Evolutionary conservation across 1,140 invertebrate species (phyloP), one percentile per base, ranked within the genome.

Genomic region (Drosophila ficusphila): DNA sequence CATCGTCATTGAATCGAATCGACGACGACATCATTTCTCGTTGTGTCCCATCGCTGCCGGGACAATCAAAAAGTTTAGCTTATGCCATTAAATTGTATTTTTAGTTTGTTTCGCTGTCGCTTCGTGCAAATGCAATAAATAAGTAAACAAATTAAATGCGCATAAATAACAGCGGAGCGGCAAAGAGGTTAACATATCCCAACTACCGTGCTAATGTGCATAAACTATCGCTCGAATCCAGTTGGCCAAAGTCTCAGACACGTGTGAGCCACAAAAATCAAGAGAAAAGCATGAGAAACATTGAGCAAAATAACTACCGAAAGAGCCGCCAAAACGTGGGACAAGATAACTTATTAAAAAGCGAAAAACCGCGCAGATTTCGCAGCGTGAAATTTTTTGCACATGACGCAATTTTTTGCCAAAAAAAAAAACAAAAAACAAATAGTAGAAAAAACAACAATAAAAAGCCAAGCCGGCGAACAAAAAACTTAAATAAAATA

Each of bases 331-430:
- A 65, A 67, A 67, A 21, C 29, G 27, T 16, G 47, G 8, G 5
- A 8, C 18, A 18, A 46, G 25, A 51, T 31, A 64, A 65, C 34
- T 49, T 49, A 16, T 14, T 31, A 18, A 42, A 29, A 12, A 54
- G 48, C 12, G 7, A 60, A 49, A 23, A 57, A 56, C 16, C 44
- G 23, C 62, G 39, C 23, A 61, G 69, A 72, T 72, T 62, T 42
- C 39, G 54, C 33, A 56, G 51, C 73, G 56, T 60, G 42, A 81
- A 81, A 81, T 81, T 76, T 81, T 81, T 81, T 73, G 78, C 77
- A 81, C 72, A 76, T 81, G 78, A 81, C 78, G 78, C 77, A 81
- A 81, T 81, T 81, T 79, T 76, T 62, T 56, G 69, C 51, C 60
- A 48, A 60, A 54, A 70, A 34, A 25, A 60, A 71, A 53, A 42